A percentile compares a stretch with the other conserved stretches of the same genome.
Conservation (phyloP, 2,113 vertebrate species). For the Caloenas nicobarica region DNA sequence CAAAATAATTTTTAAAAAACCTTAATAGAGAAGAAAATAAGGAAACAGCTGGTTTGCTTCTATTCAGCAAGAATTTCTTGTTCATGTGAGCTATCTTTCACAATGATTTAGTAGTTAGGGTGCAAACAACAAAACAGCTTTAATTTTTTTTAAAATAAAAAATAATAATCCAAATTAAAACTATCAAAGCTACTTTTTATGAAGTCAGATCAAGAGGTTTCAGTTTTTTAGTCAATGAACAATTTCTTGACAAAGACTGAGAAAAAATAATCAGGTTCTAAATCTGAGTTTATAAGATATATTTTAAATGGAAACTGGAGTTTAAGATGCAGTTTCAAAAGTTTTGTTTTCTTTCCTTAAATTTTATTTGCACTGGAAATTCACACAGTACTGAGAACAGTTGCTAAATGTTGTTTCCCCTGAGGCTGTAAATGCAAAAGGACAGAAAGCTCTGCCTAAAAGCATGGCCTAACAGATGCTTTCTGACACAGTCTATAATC, state of each 20-base stretch:
- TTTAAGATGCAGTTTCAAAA: neutral
- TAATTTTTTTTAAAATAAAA: neutral
- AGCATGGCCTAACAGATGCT: neutral
- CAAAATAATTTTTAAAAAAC: neutral
- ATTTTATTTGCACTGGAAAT: neutral
- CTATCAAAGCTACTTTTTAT: neutral
- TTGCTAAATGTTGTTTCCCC: slow-evolving; percentile 1
- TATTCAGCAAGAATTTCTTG: neutral
- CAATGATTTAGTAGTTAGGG: neutral
- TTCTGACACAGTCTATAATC: neutral
- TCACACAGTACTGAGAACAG: neutral
- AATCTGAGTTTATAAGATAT: neutral
- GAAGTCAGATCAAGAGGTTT: neutral
- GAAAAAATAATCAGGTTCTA: neutral
- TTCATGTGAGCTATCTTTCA: neutral
- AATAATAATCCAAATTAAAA: neutral
- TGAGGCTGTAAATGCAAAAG: neutral
- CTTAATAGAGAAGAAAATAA: neutral
- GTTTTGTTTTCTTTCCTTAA: neutral
- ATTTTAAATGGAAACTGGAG: neutral
- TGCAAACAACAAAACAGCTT: neutral
- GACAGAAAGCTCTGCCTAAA: neutral
- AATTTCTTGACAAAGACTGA: neutral
- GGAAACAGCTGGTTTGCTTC: neutral
- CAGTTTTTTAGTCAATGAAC: neutral